Evolutionary conservation across 1,140 invertebrate genomes (phyloP), one percentile per base, ranked within the genome.

Genomic region (Popillia japonica): DNA sequence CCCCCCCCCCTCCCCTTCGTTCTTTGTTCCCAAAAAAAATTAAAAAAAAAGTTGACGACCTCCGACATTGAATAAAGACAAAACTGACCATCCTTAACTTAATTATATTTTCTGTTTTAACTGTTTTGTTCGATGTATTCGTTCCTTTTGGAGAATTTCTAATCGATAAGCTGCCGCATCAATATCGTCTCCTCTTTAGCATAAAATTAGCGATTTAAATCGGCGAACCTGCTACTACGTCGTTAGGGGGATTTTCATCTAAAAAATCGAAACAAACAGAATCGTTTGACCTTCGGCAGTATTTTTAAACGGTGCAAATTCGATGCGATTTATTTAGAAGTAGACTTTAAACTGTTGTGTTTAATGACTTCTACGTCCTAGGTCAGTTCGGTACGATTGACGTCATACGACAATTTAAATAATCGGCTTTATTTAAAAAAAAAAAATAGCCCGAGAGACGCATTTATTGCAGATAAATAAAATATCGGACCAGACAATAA

Each of bases 251-350:
- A 17, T 64, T 64, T 64, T 17, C 10, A 64, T 22, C 17, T 22
- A 64, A 17, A 64, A 64, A 64, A 64, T 23, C 61, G 61, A 22
- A 27, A 22, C 23, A 64, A 64, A 64, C 61, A 64, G n/a, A 64
- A 22, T 64, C 17, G 17, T 64, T 11, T 64, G 17, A 22, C 61
- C 61, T 64, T 64, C 61, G 61, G 22, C 22, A 20, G 22, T 64
- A 64, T 64, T 64, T 64, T 64, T 64, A 64, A 64, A 27, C 61
- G 61, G 17, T 10, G 11, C 11, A 64, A 22, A 17, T 59, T 59
- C 10, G 23, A 64, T 27, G 61, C 61, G 61, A 20, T 64, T 64
- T 64, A 64, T 64, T 64, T 64, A 64, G 61, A 64, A 64, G 17
- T 11, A 64, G 61, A 64, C 61, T 64, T 64, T 64, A 64, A 64